These are phyloP conservation scores for Sphaerodactylus townsendi DNA, from an alignment of 2,113 vertebrate species.

Conservation along the genomic window DNA sequence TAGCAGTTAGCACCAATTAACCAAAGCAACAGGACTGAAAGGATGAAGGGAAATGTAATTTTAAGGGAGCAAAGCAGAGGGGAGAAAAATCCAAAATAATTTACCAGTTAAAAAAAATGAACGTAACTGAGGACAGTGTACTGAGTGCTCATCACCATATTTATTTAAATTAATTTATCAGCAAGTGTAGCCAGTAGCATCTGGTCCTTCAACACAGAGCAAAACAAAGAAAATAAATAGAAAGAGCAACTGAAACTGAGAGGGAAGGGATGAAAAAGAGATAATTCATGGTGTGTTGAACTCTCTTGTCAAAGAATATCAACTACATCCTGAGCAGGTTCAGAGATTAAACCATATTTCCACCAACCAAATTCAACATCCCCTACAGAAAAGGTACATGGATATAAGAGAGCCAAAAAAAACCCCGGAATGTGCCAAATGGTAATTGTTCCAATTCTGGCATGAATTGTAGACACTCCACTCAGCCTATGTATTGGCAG, in stretches of 20 bases:
- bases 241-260: neutral
- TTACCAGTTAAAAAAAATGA: neutral
- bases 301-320: neutral
- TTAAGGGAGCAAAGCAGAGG: neutral
- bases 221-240: neutral
- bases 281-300: neutral
- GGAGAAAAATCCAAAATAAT: neutral
- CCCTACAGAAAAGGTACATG: too few species aligned
- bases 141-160: neutral
- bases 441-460: too few species aligned
- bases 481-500: too few species aligned
- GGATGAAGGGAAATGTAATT: neutral
- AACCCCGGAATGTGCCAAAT: too few species aligned
- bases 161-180: neutral
- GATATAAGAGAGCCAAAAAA: too few species aligned
- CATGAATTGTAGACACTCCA: too few species aligned
- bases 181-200: neutral
- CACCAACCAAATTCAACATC: neutral
- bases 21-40: neutral
- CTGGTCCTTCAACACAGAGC: neutral
- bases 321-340: neutral
- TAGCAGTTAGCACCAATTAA: conserved; percentile 1
- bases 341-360: neutral
- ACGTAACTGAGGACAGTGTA: neutral
- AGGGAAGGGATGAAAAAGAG: too few species aligned